Evolutionary conservation across 1,140 invertebrate species (phyloP).

Genomic region (Papilio polyxenes): DNA sequence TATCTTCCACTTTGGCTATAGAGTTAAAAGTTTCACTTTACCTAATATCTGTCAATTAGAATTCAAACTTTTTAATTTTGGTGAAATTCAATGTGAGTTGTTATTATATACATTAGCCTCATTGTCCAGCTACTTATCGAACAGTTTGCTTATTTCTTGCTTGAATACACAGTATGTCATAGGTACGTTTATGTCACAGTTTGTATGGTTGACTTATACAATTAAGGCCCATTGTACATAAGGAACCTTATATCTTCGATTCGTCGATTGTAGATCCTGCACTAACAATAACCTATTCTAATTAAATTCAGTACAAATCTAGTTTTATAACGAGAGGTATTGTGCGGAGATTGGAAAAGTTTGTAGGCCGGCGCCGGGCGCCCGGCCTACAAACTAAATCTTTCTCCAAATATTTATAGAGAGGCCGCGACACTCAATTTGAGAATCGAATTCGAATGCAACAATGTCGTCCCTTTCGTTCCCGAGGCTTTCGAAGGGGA

Average conservation of each 20-base stretch:
- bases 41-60: too few relatives aligned
- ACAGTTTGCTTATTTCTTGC: too few relatives aligned
- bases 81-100: too few relatives aligned
- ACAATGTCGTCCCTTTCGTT: slow-evolving; percentile 34
- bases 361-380: slow-evolving; percentile 67
- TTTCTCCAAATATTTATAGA: slow-evolving; percentile 71
- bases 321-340: slow-evolving; percentile 56
- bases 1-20: too few relatives aligned
- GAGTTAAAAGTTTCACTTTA: too few relatives aligned
- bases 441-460: slow-evolving; percentile 45
- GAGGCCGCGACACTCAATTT: slow-evolving; percentile 52
- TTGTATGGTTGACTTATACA: too few relatives aligned
- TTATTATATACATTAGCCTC: too few relatives aligned
- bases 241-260: slow-evolving; percentile 16
- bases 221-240: too few relatives aligned
- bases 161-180: too few relatives aligned
- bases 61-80: too few relatives aligned
- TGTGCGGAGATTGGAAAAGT: slow-evolving; percentile 75
- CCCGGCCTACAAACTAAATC: slow-evolving; percentile 54
- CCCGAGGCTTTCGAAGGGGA: slow-evolving; percentile 8
- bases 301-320: slow-evolving; percentile 66
- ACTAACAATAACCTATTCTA: slow-evolving; percentile 50
- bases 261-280: not conserved
- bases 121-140: too few relatives aligned
- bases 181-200: too few relatives aligned